phyloP scores from a whole-genome alignment of 2,797 vertebrate genomes.

The Geotrypetes seraphini region DNA sequence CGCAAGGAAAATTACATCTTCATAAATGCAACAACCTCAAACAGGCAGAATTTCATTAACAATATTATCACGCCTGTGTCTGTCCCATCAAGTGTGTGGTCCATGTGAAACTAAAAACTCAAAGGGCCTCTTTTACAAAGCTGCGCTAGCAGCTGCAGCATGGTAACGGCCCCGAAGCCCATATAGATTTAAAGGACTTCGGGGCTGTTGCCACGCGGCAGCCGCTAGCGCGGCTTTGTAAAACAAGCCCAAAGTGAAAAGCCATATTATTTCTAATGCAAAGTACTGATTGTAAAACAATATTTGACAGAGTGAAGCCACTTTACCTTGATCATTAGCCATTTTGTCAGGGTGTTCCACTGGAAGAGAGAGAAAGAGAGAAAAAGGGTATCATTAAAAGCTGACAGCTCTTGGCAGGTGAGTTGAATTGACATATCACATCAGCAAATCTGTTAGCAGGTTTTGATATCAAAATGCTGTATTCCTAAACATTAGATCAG shows the following conservation, averaged over 20 bases:
- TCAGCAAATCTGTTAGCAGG: slow-evolving; percentile 4
- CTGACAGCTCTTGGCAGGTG: slow-evolving; percentile 4
- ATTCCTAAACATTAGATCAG: not conserved
- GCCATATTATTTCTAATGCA: not conserved
- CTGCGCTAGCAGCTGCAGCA: too few relatives aligned
- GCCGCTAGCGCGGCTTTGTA: too few relatives aligned
- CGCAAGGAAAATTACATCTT: slow-evolving; percentile 54
- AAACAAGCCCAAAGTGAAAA: slow-evolving; percentile 2
- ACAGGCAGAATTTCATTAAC: slow-evolving; percentile 54
- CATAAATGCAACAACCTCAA: slow-evolving; percentile 37
- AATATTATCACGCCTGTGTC: slow-evolving; percentile 28
- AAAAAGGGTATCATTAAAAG: slow-evolving; percentile 33
- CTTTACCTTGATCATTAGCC: slow-evolving; percentile 83
- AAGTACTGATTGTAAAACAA: not conserved
- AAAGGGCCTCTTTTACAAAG: too few relatives aligned
- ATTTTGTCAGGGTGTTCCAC: slow-evolving; percentile 86
- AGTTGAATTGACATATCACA: slow-evolving; percentile 2
- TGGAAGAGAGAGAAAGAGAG: too few relatives aligned
- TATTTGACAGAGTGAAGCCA: slow-evolving; percentile 12
- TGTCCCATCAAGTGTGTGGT: slow-evolving; percentile 33
- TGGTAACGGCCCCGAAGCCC: too few relatives aligned
- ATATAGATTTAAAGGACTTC: too few relatives aligned
- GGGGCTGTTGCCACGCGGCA: too few relatives aligned
- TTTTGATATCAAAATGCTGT: slow-evolving; percentile 1
- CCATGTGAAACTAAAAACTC: slow-evolving; percentile 34